Evolutionary conservation across 2,888 invertebrate genomes (phyloP), one percentile per base, ranked within the genome.

Genomic region (Tortrix viridana): DNA sequence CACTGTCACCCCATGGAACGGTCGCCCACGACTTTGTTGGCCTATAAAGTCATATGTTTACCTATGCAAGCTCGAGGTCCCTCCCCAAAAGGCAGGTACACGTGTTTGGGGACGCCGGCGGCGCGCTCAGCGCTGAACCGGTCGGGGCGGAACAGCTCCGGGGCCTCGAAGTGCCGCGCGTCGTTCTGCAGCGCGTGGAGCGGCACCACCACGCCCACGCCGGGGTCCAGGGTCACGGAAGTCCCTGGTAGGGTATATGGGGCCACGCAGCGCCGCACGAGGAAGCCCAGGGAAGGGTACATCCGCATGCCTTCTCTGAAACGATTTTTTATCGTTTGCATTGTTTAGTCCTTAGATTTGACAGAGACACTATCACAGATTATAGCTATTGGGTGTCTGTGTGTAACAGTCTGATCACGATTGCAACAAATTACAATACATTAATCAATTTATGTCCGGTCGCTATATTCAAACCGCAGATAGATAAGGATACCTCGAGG

Each of bases 111-210:
- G 5, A 66, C 50, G 9, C 38, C 7, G 6, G 16, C 37, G 14
- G 20, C 48, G 9, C 32, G n/a, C n/a, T 49, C 53, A 1, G 16
- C 6, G 12, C 65, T 63, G 49, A 75, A 75, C 63, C 76, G 65
- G 48, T 73, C 73, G 0, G 76, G 76, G n/a, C 52, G 67, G 32
- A 72, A 75, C n/a, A 66, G 49, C 18, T 70, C 67, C 0, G 76
- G 73, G 2, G 71, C 63, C 12, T 72, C 68, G 52, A 75, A 76
- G 55, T 70, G 70, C 19, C 69, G 32, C 37, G 68, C 67, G 53
- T 75, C 74, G 5, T 22, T 67, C 1, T 68, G 68, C 16, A 68
- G 44, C 2, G 55, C 66, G 43, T 60, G 58, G 5, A 67, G 19
- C 1, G 68, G 63, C 19, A 68, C 41, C 5, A 68, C 5, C 1